Conservation (phyloP, 2,113 vertebrate species). For the Tinamus guttatus region DNA sequence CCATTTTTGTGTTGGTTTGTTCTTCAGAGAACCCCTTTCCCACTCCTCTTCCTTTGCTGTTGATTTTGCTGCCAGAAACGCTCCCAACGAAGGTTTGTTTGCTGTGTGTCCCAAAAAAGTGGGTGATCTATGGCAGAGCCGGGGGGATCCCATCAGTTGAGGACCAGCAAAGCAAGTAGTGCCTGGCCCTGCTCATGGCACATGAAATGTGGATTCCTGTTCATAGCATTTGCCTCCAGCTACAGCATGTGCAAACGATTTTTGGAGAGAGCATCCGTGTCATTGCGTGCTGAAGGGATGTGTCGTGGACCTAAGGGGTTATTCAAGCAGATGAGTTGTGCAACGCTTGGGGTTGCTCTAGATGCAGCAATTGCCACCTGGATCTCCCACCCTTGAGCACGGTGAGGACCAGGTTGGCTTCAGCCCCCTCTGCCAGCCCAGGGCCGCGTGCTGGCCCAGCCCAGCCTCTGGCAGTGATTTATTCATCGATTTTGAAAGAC, state of each 20-base stretch:
- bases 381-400: not conserved
- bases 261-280: not conserved
- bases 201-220: not conserved
- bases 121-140: not conserved
- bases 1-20: slow-evolving; percentile 16
- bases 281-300: not conserved
- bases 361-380: not conserved
- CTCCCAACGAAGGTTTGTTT: not conserved
- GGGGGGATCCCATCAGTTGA: too few relatives aligned
- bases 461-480: slow-evolving; percentile 33
- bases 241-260: not conserved
- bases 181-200: too few relatives aligned
- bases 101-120: not conserved
- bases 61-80: not conserved
- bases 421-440: not conserved
- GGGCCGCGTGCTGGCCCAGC: not conserved
- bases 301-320: not conserved
- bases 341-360: not conserved
- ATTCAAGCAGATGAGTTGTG: not conserved
- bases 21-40: slow-evolving; percentile 12
- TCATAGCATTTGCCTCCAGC: not conserved
- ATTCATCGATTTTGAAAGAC: not conserved
- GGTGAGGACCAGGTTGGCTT: not conserved
- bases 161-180: not conserved
- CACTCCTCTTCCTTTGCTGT: slow-evolving; percentile 47